Percentiles rank a stretch among this genome's conserved stretches.
Conservation (phyloP, 2,113 vertebrate genomes). For the Nothocercus julius region DNA sequence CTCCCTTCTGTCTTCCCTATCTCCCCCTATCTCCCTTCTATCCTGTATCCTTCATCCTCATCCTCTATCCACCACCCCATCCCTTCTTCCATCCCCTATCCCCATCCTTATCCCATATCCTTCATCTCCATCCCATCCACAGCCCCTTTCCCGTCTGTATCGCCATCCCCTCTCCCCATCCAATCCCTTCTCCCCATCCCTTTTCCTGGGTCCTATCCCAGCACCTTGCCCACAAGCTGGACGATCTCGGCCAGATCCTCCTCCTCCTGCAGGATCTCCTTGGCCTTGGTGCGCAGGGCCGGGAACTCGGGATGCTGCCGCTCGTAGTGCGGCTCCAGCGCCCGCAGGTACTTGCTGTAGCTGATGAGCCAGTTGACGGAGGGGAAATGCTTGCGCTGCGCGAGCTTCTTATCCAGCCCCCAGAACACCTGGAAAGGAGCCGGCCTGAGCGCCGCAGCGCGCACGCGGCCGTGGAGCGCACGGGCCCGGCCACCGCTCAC, state of each 20-base stretch:
- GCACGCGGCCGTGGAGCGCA: no score
- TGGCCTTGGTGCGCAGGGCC: constrained; percentile 33
- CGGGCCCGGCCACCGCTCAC: background rate
- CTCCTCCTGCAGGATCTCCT: constrained; percentile 69
- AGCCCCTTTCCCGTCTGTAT: background rate
- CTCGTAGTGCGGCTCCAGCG: constrained; percentile 61
- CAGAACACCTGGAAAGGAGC: constrained; percentile 54
- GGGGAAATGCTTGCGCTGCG: constrained; percentile 66
- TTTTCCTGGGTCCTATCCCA: no score
- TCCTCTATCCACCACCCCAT: background rate
- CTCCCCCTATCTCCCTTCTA: no score
- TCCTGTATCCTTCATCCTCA: background rate
- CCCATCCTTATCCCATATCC: background rate
- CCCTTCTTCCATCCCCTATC: background rate
- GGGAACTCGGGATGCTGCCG: constrained; percentile 34
- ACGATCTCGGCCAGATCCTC: constrained; percentile 67
- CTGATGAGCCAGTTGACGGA: constrained; percentile 69
- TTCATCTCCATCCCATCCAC: background rate
- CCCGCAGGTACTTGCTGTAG: constrained; percentile 68
- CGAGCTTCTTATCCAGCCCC: constrained; percentile 70
- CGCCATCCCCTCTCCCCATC: no score
- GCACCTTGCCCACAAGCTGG: constrained; percentile 69
- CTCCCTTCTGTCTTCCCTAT: background rate
- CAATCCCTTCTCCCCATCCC: no score
- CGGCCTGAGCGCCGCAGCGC: background rate